These are phyloP conservation scores for Sebastes melanostomus DNA, from an alignment of 2,797 vertebrate species.

Conservation along the genomic window DNA sequence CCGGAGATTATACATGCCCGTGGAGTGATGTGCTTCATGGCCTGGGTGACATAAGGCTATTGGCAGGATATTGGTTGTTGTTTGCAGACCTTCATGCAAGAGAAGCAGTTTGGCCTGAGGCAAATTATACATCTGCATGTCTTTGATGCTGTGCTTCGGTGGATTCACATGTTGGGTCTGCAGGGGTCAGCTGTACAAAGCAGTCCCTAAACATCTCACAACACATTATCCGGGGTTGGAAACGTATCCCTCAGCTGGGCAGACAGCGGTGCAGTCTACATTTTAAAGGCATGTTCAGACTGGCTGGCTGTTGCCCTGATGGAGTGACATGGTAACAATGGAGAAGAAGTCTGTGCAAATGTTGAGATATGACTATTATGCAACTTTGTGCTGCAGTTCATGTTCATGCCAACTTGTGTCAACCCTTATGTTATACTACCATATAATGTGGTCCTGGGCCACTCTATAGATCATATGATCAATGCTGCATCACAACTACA, in stretches of 20 bases:
- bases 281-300: background rate
- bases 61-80: conserved; percentile 57
- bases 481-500: background rate
- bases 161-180: conserved; percentile 34
- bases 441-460: background rate
- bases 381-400: background rate
- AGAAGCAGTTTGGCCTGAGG: conserved; percentile 49
- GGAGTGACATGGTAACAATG: background rate
- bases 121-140: conserved; percentile 49
- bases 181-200: conserved; percentile 33
- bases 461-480: background rate
- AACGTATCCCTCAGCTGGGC: conserved; percentile 1
- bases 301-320: background rate
- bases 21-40: conserved; percentile 41
- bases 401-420: background rate
- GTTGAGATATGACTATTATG: background rate
- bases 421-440: background rate
- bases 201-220: conserved; percentile 16
- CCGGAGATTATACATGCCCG: conserved; percentile 40
- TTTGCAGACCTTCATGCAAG: conserved; percentile 52
- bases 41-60: conserved; percentile 46
- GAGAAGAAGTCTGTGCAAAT: background rate
- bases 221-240: background rate
- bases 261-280: background rate
- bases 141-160: conserved; percentile 48